These are phyloP conservation scores for Ctenoplectra terminalis DNA, from an alignment of 1,140 invertebrate species.

Conservation along the genomic window DNA sequence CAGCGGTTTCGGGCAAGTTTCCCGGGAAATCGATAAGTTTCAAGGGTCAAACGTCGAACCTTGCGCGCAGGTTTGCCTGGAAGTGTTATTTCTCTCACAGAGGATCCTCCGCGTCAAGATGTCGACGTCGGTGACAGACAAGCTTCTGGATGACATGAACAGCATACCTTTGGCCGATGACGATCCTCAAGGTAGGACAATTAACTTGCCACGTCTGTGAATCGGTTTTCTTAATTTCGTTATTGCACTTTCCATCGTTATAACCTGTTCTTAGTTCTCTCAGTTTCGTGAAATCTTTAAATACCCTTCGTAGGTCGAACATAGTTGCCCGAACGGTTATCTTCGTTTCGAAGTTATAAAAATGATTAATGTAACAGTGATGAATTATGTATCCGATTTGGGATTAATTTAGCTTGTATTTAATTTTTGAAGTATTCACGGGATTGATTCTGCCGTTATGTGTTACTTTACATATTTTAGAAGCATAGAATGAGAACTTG, in stretches of 20 bases:
- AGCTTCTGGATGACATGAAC: constrained; percentile 90
- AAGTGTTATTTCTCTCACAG: constrained; percentile 33
- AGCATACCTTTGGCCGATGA: constrained; percentile 95
- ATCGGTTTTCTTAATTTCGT: not conserved
- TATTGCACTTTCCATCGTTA: not conserved
- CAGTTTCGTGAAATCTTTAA: not conserved
- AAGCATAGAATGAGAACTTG: no score
- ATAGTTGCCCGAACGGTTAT: no score
- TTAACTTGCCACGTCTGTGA: not conserved
- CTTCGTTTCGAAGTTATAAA: not conserved
- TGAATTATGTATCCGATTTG: not conserved
- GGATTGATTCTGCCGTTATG: not conserved
- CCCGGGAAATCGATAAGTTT: constrained; percentile 49
- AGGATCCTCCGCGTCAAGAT: constrained; percentile 62
- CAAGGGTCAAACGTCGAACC: constrained; percentile 46
- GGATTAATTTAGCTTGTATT: not conserved
- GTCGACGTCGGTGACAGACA: constrained; percentile 81
- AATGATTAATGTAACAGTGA: not conserved
- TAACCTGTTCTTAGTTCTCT: constrained; percentile 33
- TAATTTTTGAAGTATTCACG: not conserved
- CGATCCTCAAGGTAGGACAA: constrained; percentile 90
- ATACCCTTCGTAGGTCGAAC: not conserved
- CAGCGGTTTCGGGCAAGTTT: constrained; percentile 3
- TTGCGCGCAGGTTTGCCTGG: constrained; percentile 43
- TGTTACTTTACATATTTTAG: no score